These are phyloP conservation scores for Puma concolor DNA, from an alignment of 2,113 vertebrate species.

Conservation along the genomic window DNA sequence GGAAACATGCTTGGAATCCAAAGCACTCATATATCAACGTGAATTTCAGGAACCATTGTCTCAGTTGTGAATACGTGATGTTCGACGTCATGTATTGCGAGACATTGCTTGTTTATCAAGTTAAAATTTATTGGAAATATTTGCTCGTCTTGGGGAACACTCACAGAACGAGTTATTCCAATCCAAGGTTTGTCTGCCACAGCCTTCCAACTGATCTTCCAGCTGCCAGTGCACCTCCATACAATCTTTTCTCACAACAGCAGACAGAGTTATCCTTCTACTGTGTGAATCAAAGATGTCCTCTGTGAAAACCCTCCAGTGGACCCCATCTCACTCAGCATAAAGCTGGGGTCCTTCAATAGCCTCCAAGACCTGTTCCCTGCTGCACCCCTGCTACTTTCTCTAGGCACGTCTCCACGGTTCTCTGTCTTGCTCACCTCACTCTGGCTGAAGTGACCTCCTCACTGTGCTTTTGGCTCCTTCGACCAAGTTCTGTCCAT, in stretches of 20 bases:
- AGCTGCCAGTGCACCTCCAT: fast-evolving
- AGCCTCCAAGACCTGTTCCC: neutral
- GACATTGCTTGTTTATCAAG: too few species aligned
- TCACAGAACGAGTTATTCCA: too few species aligned
- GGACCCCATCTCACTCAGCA: neutral
- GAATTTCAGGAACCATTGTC: too few species aligned
- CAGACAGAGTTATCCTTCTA: neutral
- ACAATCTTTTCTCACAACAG: neutral
- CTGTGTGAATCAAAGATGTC: neutral
- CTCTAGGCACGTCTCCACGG: fast-evolving
- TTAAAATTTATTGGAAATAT: too few species aligned
- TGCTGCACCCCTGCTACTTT: neutral
- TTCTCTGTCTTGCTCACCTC: too few species aligned
- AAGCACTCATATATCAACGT: too few species aligned
- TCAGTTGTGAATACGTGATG: too few species aligned
- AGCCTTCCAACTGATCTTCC: too few species aligned
- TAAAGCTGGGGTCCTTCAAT: neutral
- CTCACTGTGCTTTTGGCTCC: neutral
- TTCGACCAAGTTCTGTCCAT: neutral
- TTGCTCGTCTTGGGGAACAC: too few species aligned
- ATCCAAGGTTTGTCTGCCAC: neutral
- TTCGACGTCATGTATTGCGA: too few species aligned
- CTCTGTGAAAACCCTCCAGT: neutral
- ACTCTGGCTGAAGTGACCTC: neutral
- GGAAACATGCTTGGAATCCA: too few species aligned